Base-by-base conservation (phyloP, 1,140 invertebrate species). In the Macrobrachium nipponense region DNA sequence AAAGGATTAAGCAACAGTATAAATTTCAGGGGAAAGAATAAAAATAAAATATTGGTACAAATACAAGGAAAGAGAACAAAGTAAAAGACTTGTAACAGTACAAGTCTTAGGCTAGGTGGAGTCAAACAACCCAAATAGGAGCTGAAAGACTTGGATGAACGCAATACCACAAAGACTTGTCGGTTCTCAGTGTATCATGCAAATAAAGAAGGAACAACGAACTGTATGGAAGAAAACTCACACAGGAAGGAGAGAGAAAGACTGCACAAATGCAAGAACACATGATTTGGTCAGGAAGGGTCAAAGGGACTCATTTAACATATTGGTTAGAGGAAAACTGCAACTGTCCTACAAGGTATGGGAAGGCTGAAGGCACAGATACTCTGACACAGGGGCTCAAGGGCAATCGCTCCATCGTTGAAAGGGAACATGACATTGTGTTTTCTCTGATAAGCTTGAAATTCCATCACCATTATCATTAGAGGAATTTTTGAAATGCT, bases 281-380 rank as follows among this genome's bases (percentile, higher is more conserved):
- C 36, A 51, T 51, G 51, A 58, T 76, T 76, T 18, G 36, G 51
- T 18, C 20, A 76, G 43, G 44, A 20, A 76, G 51, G 36, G 59
- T 18, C n/a, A 75, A 76, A 76, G 73, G 36, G 59, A 51, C 43
- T 76, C 70, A 27, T 44, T 14, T 76, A 76, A 76, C 43, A 76
- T 76, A n/a, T 58, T 58, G 51, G 51, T 51, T 51, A 51, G 51
- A 17, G 27, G 70, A 73, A 43, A 73, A 36, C 17, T 23, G 59
- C 44, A 68, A 77, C 78, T 75, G 82, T 64, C 76, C 66, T 79
- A 59, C 51, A 78, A 58, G 59, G 23, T 36, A 43, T 72, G 76
- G 75, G 75, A 59, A 86, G 68, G 70, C 84, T 80, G 77, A 86
- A 86, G 84, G 84, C 84, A 86, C 84, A 86, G 84, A 80, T 73